Conservation (phyloP, 2,888 invertebrate genomes). For the Temnothorax ravouxi region DNA sequence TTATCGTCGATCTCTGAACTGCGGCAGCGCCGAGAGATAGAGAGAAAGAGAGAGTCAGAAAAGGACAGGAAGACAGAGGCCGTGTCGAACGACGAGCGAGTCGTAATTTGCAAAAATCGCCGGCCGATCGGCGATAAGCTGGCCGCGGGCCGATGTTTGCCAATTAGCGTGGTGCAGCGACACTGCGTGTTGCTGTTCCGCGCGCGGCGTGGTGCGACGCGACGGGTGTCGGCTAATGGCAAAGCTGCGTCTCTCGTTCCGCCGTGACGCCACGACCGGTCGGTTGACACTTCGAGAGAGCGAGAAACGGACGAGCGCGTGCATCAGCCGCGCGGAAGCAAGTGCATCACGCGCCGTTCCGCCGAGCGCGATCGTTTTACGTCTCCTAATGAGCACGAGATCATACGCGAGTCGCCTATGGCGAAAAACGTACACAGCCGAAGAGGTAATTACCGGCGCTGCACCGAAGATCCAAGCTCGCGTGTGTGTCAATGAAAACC, state of each 20-base stretch:
- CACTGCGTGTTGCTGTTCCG: conserved; percentile 56
- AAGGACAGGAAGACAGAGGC: conserved; percentile 2
- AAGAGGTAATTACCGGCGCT: conserved; percentile 18
- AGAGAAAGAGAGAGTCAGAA: background rate
- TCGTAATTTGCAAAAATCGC: conserved; percentile 82
- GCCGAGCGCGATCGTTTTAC: conserved; percentile 26
- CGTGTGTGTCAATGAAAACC: conserved; percentile 36
- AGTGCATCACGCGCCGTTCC: conserved; percentile 6
- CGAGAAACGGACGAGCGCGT: conserved; percentile 9
- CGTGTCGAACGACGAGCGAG: conserved; percentile 55
- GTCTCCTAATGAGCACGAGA: conserved; percentile 38
- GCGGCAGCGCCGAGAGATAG: background rate
- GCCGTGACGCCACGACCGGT: conserved; percentile 68
- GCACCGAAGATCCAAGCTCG: background rate
- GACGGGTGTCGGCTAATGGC: conserved; percentile 80
- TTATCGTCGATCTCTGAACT: conserved; percentile 53
- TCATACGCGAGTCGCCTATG: conserved; percentile 12
- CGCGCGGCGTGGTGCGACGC: conserved; percentile 60
- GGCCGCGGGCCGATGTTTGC: conserved; percentile 80
- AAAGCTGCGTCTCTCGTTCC: conserved; percentile 73
- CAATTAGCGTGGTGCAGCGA: conserved; percentile 78
- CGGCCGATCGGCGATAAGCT: conserved; percentile 82
- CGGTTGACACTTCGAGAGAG: conserved; percentile 47
- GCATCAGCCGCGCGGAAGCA: conserved; percentile 17
- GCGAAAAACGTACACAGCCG: conserved; percentile 6